Base-by-base conservation (phyloP, 1,140 invertebrate species). In the Choristoneura fumiferana region DNA sequence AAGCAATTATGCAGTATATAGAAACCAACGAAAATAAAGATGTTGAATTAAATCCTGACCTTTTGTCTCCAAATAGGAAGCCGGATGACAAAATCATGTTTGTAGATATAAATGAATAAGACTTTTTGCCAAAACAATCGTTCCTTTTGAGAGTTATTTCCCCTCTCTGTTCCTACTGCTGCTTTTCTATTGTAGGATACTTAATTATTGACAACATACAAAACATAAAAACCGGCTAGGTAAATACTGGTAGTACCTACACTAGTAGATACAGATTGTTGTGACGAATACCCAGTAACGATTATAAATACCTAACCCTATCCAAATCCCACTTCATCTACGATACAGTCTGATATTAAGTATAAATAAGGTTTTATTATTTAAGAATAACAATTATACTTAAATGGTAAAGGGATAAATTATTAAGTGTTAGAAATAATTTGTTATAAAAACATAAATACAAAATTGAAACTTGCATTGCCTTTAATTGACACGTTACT, bases 1-100 rank as follows among this genome's bases (percentile, higher is more conserved):
- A 82, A 17, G 84, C 87, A 77, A 89, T 89, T 66, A 75, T 89
- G 64, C 68, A 84, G 54, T 84, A 79, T 38, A 84, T 88, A 12
- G 68, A 73, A 59, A 76, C 18, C 14, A 76, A 69, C 18, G 74
- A 74, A 18, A 71, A 60, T 35, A 59, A 60, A 18, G 52, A 67
- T n/a, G 60, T 18, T 18, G 8, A 69, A 1, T 55, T 62, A 4
- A 62, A 87, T 38, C 69, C 84, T 5, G 69, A 74, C 17, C 38
- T 63, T 18, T 63, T 84, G 6, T 64, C 69, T 43, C 84, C 88
- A 0, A 89, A 89, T 52, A 77, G 86, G 63, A 71, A 69, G 14
- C 63, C 67, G 6, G 74, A 67, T n/a, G 84, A 89, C 33, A 81
- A 79, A 64, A 86, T 89, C 58, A 40, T 84, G 61, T 88, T 89